A percentile compares a stretch with the other conserved stretches of the same genome.
These are phyloP conservation scores for Siderastrea radians DNA, from an alignment of 92 coral and sea anemone genomes.

Conservation along the genomic window DNA sequence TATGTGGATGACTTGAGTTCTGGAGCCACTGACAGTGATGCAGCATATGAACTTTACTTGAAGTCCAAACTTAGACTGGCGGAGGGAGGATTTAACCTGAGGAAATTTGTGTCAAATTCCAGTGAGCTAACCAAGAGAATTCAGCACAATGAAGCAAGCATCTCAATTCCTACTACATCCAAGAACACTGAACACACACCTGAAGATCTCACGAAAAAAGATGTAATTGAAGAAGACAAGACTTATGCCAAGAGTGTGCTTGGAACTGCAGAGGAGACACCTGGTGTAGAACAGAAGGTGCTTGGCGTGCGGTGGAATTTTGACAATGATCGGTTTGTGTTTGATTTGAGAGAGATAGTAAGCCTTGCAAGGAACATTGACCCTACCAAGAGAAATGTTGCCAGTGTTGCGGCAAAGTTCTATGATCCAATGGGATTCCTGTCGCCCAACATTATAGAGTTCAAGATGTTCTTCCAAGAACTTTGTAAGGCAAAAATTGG, in stretches of 20 bases:
- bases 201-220: neutral
- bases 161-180: neutral
- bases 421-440: slow-evolving; percentile 70
- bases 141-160: slow-evolving; percentile 16
- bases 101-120: slow-evolving; percentile 66
- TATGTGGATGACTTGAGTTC: slow-evolving; percentile 77
- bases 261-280: neutral
- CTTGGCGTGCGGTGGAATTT: slow-evolving; percentile 3
- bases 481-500: slow-evolving; percentile 44
- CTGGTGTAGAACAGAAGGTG: neutral
- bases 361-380: slow-evolving; percentile 2
- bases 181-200: neutral
- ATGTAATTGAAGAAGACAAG: slow-evolving; percentile 19
- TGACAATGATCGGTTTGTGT: neutral
- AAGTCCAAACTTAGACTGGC: slow-evolving; percentile 60
- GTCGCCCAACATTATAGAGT: slow-evolving; percentile 46
- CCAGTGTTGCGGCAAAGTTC: slow-evolving; percentile 55
- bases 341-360: slow-evolving; percentile 11
- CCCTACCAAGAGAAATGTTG: slow-evolving; percentile 35
- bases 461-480: slow-evolving; percentile 66
- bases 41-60: slow-evolving; percentile 36
- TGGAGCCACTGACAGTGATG: slow-evolving; percentile 45
- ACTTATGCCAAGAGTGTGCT: slow-evolving; percentile 8
- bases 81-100: slow-evolving; percentile 70
- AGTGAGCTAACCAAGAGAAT: slow-evolving; percentile 28